phyloP scores from a whole-genome alignment of 2,797 vertebrate species.

The Clamator glandarius region DNA sequence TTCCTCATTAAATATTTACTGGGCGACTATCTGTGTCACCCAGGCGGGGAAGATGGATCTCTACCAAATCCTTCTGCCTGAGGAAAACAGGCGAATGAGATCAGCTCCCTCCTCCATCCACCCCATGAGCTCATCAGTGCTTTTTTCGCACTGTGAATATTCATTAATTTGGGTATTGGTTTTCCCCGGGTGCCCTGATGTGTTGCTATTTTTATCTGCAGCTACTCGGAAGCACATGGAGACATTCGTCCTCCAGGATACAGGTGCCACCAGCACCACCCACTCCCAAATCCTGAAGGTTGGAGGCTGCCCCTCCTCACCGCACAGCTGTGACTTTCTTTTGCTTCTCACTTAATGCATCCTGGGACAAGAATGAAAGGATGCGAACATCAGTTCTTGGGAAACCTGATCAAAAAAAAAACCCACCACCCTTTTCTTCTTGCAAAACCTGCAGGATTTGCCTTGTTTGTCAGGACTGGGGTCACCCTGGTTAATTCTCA shows the following conservation, averaged over 20 bases:
- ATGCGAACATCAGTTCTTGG: neutral
- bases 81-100: neutral
- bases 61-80: neutral
- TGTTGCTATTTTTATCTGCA: neutral
- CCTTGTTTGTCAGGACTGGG: neutral
- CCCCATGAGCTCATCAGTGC: rapidly evolving
- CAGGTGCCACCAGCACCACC: neutral
- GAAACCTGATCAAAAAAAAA: neutral
- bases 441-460: neutral
- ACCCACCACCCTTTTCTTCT: neutral
- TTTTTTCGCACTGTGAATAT: neutral
- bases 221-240: rapidly evolving
- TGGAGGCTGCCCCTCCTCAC: neutral
- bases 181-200: neutral
- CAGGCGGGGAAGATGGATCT: neutral
- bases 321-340: neutral
- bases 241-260: neutral
- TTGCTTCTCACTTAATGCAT: neutral
- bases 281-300: neutral
- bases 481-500: neutral
- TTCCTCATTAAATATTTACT: neutral
- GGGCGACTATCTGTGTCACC: neutral
- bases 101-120: neutral
- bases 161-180: neutral
- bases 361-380: neutral